Base-by-base conservation (phyloP, 2,113 vertebrate species). In the Collichthys lucidus region DNA sequence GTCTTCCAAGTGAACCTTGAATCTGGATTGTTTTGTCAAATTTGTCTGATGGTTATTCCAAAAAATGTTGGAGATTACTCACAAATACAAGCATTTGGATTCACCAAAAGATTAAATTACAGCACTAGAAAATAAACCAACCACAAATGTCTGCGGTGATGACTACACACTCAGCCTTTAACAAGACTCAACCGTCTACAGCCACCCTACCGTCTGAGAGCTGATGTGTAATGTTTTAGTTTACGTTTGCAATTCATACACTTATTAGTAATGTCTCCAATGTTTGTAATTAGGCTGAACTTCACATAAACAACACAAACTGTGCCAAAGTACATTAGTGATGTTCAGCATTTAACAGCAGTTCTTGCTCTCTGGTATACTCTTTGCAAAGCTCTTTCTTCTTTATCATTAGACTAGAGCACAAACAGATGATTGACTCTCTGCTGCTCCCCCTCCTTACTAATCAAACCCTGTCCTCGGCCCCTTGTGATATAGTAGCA, bases 391-490 rank as follows among this genome's bases (percentile, higher is more conserved):
- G 24, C 31, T 55, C 7, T 53, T 19, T 44, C 31, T 62, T 29
- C 40, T 22, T 53, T 9, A 16, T 31, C 29, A 68, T 50, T 62
- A 70, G 44, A 70, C 55, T 22, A 17, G 8, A 69, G 12, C 56
- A 20, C n/a, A 53, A 42, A 62, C 20, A 59, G 59, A 12, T 42
- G 22, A n/a, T 26, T 60, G 74, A 2, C 72, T 59, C 76, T 53
- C 63, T 19, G 57, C 73, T 66, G 56, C 85, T 44, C 57, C 62
- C 55, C 62, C 63, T 59, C 77, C 79, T 60, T 69, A 35, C 81
- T 72, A 74, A 77, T 76, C 40, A 77, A 71, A 84, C 77, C 86
- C 55, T 16, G 50, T 86, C 80, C 84, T 85, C 56, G 31, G 26
- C 46, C 55, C 22, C 22, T 52, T 64, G 40, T 88, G 72, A 85